Conservation (phyloP, 2,888 invertebrate species). For the Tupiocoris notatus region DNA sequence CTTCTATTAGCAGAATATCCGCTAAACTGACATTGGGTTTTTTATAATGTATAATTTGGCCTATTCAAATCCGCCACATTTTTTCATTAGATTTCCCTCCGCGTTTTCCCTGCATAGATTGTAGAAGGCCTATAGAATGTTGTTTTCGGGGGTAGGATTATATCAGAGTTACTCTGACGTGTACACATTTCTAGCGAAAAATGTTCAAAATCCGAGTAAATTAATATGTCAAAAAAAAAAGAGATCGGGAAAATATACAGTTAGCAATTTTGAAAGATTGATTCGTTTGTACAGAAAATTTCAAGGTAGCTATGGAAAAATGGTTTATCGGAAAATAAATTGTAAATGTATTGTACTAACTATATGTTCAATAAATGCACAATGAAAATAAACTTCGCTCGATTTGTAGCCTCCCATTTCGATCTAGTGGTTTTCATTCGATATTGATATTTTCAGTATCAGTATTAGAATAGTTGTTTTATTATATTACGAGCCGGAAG, state of each 20-base stretch:
- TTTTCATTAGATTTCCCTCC: background rate
- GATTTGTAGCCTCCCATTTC: too few species aligned
- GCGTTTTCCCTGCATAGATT: background rate
- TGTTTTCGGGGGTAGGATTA: background rate
- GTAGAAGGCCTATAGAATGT: background rate
- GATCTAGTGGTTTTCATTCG: too few species aligned
- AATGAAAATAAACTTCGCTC: too few species aligned
- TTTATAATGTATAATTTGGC: background rate
- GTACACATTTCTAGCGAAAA: background rate
- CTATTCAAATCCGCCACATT: background rate
- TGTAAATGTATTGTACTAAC: slow-evolving; percentile 34
- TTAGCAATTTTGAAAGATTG: background rate
- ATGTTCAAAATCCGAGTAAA: background rate
- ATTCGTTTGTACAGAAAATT: slow-evolving; percentile 28
- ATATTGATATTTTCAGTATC: too few species aligned
- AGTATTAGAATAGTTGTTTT: too few species aligned
- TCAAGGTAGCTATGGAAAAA: background rate
- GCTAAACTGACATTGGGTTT: background rate
- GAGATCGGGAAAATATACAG: background rate
- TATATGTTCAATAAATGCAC: slow-evolving; percentile 42
- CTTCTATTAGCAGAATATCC: background rate
- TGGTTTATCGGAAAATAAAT: slow-evolving; percentile 18
- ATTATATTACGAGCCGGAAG: too few species aligned
- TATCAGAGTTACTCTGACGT: background rate
- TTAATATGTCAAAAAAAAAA: background rate